Percentiles rank a stretch among this genome's conserved stretches.
These are phyloP conservation scores for Sciurus carolinensis DNA, from an alignment of 2,797 vertebrate species.

Conservation along the genomic window DNA sequence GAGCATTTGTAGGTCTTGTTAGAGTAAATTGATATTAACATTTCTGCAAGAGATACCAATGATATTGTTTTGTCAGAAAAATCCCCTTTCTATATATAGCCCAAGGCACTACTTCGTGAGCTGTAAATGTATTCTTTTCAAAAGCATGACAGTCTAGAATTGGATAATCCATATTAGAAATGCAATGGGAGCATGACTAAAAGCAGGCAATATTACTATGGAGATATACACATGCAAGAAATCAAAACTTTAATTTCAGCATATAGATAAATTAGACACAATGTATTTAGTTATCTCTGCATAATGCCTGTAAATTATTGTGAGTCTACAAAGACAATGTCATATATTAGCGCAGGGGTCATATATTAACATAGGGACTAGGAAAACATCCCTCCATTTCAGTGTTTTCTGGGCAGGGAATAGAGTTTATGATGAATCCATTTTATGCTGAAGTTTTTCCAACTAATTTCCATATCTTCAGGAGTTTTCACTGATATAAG, in stretches of 20 bases:
- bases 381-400: background rate
- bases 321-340: background rate
- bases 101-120: constrained; percentile 41
- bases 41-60: constrained; percentile 67
- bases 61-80: constrained; percentile 72
- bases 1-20: constrained; percentile 38
- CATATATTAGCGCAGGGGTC: background rate
- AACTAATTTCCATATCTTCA: background rate
- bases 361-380: background rate
- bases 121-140: constrained; percentile 57
- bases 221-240: background rate
- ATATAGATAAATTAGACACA: constrained; percentile 1
- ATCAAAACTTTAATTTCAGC: constrained; percentile 8
- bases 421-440: background rate
- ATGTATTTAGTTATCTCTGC: background rate
- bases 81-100: constrained; percentile 52
- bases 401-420: background rate
- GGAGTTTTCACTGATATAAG: background rate
- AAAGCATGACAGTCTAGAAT: constrained; percentile 36
- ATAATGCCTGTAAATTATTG: background rate
- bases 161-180: constrained; percentile 61
- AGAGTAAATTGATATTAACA: constrained; percentile 70
- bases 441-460: background rate
- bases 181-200: constrained; percentile 3
- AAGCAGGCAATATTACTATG: background rate